Evolutionary conservation across 2,797 vertebrate species (phyloP), one percentile per base, ranked within the genome.

Genomic region (Triplophysa bombifrons): DNA sequence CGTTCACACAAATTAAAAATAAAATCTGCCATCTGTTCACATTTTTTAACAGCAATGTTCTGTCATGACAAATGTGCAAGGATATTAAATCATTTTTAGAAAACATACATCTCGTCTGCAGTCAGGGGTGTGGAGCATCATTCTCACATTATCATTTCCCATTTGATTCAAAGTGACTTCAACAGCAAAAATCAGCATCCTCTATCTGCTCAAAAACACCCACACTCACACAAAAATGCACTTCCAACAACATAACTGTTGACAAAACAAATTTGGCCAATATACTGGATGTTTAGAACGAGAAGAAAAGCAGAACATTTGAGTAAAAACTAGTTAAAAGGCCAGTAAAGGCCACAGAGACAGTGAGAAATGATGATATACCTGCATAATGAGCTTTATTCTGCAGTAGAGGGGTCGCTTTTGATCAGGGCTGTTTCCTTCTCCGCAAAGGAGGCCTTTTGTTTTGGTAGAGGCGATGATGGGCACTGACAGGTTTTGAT

Each of bases 401-500:
- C 13, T 65, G n/a, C 65, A 14, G 38, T 38, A 66, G 10, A 19
- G 51, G 17, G 53, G 9, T 16, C 27, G 4, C 17, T 41, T 68
- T 74, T 34, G 55, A 66, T 80, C 63, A 8, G 48, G 46, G 65
- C 55, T 76, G 56, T 56, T 72, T 63, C 56, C 30, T 0, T 53
- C 72, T 22, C 60, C 76, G 56, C 34, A 14, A 13, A 76, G 48
- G 61, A 84, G 68, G 41, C 72, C 80, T 74, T 81, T 75, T 63
- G 53, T 83, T 76, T 56, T 83, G 78, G 63, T 68, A 46, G 41
- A 74, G 12, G 51, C 13, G n/a, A 19, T 76, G 80, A 83, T 60
- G 71, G 72, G 80, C 13, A 61, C 72, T 75, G 77, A 74, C 76
- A 79, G 67, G 76, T 80, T 61, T 80, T 71, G 86, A 87, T 82